phyloP scores from a whole-genome alignment of 2,888 invertebrate genomes.

The Colletes collaris region DNA sequence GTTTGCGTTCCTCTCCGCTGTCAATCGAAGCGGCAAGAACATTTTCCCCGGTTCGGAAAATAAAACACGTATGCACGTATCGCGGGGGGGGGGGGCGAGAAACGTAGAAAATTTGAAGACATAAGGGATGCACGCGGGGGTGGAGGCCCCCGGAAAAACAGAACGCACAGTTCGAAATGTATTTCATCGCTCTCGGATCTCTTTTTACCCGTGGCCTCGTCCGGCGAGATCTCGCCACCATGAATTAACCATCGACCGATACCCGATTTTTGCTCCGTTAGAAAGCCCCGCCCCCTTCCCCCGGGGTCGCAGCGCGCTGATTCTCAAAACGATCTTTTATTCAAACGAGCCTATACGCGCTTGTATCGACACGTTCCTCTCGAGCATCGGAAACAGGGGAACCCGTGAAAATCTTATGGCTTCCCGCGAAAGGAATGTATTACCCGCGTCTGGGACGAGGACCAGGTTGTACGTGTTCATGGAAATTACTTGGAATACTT shows the following conservation, averaged over 20 bases:
- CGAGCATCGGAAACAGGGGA: slow-evolving; percentile 5
- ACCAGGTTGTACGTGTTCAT: slow-evolving; percentile 32
- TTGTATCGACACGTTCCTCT: slow-evolving; percentile 50
- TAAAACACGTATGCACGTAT: too few relatives aligned
- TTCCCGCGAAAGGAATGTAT: slow-evolving; percentile 61
- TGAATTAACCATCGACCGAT: slow-evolving; percentile 77
- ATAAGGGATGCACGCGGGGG: slow-evolving; percentile 4
- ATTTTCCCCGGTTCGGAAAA: too few relatives aligned
- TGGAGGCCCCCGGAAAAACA: slow-evolving; percentile 33
- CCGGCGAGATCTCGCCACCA: slow-evolving; percentile 62
- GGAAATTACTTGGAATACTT: slow-evolving; percentile 60
- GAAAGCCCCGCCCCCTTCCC: slow-evolving; percentile 24
- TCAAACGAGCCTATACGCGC: slow-evolving; percentile 61
- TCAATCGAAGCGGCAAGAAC: too few relatives aligned
- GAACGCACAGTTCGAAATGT: slow-evolving; percentile 55
- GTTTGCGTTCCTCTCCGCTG: too few relatives aligned
- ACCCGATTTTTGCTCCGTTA: slow-evolving; percentile 69
- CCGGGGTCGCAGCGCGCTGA: slow-evolving; percentile 50
- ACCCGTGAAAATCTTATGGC: slow-evolving; percentile 46
- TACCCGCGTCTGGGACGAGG: slow-evolving; percentile 18
- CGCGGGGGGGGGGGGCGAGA: too few relatives aligned
- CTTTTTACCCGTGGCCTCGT: slow-evolving; percentile 47
- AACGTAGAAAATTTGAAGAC: slow-evolving; percentile 3
- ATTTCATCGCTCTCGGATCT: slow-evolving; percentile 62
- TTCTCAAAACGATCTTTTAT: slow-evolving; percentile 73